A percentile compares a stretch with the other conserved stretches of the same genome.
These are phyloP conservation scores for Coregonus ussuriensis DNA, from an alignment of 2,797 vertebrate genomes.

Conservation along the genomic window DNA sequence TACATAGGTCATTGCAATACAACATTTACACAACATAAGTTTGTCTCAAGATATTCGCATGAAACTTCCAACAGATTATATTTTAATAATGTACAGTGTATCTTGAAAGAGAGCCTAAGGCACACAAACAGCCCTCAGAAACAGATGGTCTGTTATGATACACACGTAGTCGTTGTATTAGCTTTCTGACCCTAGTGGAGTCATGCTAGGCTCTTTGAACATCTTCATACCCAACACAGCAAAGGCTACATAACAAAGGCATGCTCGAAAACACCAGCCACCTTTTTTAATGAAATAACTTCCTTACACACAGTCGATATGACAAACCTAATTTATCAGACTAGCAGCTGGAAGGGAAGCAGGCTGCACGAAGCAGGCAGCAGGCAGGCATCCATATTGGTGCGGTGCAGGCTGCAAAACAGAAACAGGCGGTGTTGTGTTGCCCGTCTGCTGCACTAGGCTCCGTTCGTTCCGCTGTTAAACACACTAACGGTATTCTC, in stretches of 20 bases:
- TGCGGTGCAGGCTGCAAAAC: slow-evolving; percentile 57
- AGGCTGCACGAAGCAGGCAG: not conserved
- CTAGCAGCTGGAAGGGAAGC: slow-evolving; percentile 60
- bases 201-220: not conserved
- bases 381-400: slow-evolving; percentile 43
- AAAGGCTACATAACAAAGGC: not conserved
- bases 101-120: not conserved
- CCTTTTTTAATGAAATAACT: slow-evolving; percentile 71
- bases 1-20: not conserved
- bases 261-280: not conserved
- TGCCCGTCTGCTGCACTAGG: slow-evolving; percentile 24
- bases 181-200: not conserved
- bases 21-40: not conserved
- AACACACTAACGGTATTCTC: slow-evolving; percentile 59
- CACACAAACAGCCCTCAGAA: slow-evolving; percentile 50
- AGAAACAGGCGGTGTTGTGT: slow-evolving; percentile 8
- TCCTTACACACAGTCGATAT: slow-evolving; percentile 70
- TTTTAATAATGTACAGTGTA: too few species aligned
- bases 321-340: slow-evolving; percentile 72
- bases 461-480: slow-evolving; percentile 62
- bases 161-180: not conserved
- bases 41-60: not conserved
- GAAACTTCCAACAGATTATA: too few species aligned
- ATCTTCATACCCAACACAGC: not conserved
- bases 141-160: slow-evolving; percentile 55